Evolutionary conservation across 2,797 vertebrate genomes (phyloP), one percentile per base, ranked within the genome.

Genomic region (Staurois parvus): DNA sequence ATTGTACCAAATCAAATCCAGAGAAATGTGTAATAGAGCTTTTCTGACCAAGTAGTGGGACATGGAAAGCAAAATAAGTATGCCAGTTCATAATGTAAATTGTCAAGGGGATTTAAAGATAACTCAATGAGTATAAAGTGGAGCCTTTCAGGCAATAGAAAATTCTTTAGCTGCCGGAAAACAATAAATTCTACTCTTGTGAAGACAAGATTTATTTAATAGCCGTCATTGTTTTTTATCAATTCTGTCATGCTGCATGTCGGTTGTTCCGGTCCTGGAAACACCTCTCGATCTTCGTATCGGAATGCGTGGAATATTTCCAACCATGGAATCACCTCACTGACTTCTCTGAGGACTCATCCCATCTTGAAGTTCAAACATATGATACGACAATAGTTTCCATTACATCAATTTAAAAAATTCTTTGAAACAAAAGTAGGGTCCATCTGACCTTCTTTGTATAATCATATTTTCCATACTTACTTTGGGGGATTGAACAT

Each of bases 391-490:
- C 80, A 83, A 86, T 86, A 83, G 72, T 86, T 86, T 86, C 85
- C 85, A 86, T 86, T 83, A 86, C 85, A 86, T 86, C 85, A 86
- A 86, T 83, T 79, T 75, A 37, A 79, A 83, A 86, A 73, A 79
- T 74, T 78, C 74, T 74, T 79, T 79, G 85, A 72, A 86, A 86
- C 79, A 77, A 86, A 86, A 78, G 73, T 45, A 68, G 37, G 40
- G 59, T 83, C 59, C 64, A 59, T n/a, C 76, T 86, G 85, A 82
- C 85, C 81, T 81, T 69, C 78, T 73, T 72, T 78, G 74, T 73
- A 83, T 69, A 79, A 86, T 81, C 81, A 83, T 48, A 56, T 83
- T 81, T 86, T 86, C 80, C 80, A 83, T 83, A 30, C 29, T 73
- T 80, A 62, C 80, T 73, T 79, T 86, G 64, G 85, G 85, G 85